Percentiles rank a stretch among this genome's conserved stretches.
These are phyloP conservation scores for Kryptolebias marmoratus DNA, from an alignment of 2,113 vertebrate genomes.

Conservation along the genomic window DNA sequence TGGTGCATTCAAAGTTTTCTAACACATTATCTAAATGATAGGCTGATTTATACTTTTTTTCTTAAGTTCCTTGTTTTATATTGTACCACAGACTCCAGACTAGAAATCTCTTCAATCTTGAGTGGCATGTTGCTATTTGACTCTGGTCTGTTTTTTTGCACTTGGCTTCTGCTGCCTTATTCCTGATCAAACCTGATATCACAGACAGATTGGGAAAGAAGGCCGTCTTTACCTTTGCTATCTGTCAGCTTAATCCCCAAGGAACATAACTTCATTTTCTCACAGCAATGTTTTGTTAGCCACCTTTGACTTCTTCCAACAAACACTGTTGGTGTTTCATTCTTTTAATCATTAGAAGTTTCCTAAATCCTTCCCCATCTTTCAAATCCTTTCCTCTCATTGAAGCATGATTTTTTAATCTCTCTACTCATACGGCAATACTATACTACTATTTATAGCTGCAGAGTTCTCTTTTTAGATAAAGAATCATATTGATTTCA, in stretches of 20 bases:
- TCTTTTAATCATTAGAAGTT: constrained; percentile 62
- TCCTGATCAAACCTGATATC: constrained; percentile 69
- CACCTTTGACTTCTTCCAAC: constrained; percentile 60
- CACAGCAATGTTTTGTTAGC: constrained; percentile 65
- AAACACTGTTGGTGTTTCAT: constrained; percentile 46
- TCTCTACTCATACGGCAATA: constrained; percentile 34
- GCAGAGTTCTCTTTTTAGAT: constrained; percentile 24
- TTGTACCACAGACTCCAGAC: neutral
- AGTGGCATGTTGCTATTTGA: constrained; percentile 59
- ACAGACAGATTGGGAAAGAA: constrained; percentile 59
- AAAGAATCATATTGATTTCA: constrained; percentile 33
- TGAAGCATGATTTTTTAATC: neutral
- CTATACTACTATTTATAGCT: constrained; percentile 10
- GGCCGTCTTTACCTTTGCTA: constrained; percentile 70
- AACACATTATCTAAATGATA: neutral
- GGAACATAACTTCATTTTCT: constrained; percentile 75
- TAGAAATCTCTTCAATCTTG: constrained; percentile 55
- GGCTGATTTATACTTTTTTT: neutral
- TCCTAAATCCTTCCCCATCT: constrained; percentile 44
- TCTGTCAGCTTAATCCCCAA: constrained; percentile 70
- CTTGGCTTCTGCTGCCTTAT: constrained; percentile 53
- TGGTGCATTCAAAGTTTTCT: neutral
- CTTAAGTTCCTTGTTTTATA: constrained; percentile 7
- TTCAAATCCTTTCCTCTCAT: constrained; percentile 36
- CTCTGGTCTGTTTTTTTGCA: constrained; percentile 43